phyloP scores from a whole-genome alignment of 2,113 vertebrate genomes.

The Murina feae region DNA sequence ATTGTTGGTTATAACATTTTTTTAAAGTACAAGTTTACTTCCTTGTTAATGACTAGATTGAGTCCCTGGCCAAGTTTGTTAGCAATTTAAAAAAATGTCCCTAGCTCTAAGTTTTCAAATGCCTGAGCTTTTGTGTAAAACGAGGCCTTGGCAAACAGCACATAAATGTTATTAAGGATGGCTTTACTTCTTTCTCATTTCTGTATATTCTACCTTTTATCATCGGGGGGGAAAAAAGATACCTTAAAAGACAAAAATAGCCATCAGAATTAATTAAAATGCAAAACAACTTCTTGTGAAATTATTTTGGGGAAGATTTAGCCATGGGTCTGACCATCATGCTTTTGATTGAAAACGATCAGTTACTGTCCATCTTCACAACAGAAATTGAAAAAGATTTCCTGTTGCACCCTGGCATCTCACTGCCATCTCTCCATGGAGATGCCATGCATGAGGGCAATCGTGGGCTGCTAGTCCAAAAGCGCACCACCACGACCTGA shows the following conservation, averaged over 20 bases:
- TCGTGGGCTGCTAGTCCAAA: not conserved
- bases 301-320: not conserved
- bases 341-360: not conserved
- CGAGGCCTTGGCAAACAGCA: not conserved
- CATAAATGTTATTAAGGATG: not conserved
- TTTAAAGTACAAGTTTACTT: slow-evolving; percentile 41
- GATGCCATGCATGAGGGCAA: not conserved
- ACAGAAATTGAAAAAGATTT: not conserved
- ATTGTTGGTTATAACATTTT: slow-evolving; percentile 45
- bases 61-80: slow-evolving; percentile 9
- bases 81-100: not conserved
- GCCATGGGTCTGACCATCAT: not conserved
- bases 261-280: not conserved
- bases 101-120: slow-evolving; percentile 19
- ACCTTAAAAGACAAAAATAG: not conserved
- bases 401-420: not conserved
- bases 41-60: slow-evolving; percentile 27
- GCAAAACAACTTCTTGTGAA: not conserved
- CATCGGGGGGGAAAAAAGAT: not conserved
- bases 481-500: not conserved
- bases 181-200: not conserved
- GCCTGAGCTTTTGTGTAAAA: not conserved
- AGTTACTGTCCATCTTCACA: not conserved
- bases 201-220: not conserved
- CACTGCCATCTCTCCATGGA: not conserved